Percentiles rank a stretch among this genome's conserved stretches.
These are phyloP conservation scores for Callyntrura sp. DNA, from an alignment of 2,888 invertebrate genomes.

Conservation along the genomic window DNA sequence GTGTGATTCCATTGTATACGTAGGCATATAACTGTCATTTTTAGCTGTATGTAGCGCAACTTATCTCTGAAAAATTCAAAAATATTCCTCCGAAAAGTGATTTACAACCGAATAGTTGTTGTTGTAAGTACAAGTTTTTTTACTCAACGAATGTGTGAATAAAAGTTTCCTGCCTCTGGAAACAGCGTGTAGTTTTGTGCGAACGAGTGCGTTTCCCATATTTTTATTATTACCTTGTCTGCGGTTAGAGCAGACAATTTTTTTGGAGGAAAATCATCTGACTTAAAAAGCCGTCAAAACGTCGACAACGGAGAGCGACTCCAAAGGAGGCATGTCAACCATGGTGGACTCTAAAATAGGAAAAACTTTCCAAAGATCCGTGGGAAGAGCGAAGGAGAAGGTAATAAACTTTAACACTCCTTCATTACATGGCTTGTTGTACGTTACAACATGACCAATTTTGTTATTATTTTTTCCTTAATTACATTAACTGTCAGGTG, in stretches of 20 bases:
- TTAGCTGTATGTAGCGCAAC: not conserved
- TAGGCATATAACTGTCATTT: not conserved
- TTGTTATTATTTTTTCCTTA: constrained; percentile 2
- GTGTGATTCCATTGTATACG: constrained; percentile 6
- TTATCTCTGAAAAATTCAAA: too few species aligned
- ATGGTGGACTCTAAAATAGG: constrained; percentile 83
- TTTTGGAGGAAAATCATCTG: constrained; percentile 57
- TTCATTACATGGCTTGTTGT: constrained; percentile 5
- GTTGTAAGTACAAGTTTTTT: constrained; percentile 11
- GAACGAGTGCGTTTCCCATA: constrained; percentile 53
- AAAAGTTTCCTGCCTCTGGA: constrained; percentile 17
- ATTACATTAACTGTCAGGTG: not conserved
- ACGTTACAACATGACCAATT: not conserved
- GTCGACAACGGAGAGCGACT: constrained; percentile 72
- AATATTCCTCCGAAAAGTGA: constrained; percentile 10
- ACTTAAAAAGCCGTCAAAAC: constrained; percentile 74
- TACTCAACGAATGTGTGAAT: constrained; percentile 29
- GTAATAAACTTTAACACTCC: constrained; percentile 73
- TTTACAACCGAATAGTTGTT: not conserved
- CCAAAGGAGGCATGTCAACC: constrained; percentile 81
- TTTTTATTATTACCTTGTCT: constrained; percentile 44
- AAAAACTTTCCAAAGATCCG: constrained; percentile 83
- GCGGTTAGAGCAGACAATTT: constrained; percentile 66
- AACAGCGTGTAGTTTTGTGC: constrained; percentile 49
- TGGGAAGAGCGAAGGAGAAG: constrained; percentile 84